Conservation (phyloP, 2,797 vertebrate species). For the Mormyrops boulengeri region DNA sequence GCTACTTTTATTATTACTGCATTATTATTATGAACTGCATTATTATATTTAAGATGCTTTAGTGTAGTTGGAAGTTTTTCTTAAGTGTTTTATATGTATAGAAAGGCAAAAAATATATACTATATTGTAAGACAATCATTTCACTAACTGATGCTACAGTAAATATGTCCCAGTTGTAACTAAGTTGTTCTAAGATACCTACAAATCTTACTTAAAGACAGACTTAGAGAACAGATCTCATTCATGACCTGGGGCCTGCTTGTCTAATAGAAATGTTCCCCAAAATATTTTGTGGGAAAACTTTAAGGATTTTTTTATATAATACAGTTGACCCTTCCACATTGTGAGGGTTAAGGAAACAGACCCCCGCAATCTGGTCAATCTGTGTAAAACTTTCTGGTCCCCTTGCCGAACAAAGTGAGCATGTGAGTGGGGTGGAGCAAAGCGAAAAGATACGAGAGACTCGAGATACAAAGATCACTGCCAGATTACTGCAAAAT, state of each 20-base stretch:
- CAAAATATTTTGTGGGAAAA: neutral
- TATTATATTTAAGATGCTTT: neutral
- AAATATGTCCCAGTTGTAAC: neutral
- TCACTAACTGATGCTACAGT: neutral
- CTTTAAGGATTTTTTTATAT: neutral
- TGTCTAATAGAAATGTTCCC: neutral
- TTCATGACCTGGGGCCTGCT: neutral
- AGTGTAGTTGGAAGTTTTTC: neutral
- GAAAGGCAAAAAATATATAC: neutral
- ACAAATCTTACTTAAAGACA: neutral
- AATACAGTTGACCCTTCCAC: neutral
- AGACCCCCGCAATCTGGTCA: neutral
- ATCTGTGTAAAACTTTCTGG: neutral
- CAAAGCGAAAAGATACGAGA: neutral
- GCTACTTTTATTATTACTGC: neutral
- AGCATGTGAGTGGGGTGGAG: neutral
- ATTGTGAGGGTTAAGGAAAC: neutral
- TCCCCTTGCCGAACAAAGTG: neutral
- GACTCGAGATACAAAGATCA: neutral
- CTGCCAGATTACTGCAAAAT: no score
- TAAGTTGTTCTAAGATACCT: neutral
- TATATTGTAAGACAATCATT: neutral
- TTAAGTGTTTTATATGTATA: neutral
- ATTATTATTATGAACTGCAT: neutral
- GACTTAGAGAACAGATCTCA: neutral